Base-by-base conservation (phyloP, 1,140 invertebrate species). In the Ectropis grisescens region DNA sequence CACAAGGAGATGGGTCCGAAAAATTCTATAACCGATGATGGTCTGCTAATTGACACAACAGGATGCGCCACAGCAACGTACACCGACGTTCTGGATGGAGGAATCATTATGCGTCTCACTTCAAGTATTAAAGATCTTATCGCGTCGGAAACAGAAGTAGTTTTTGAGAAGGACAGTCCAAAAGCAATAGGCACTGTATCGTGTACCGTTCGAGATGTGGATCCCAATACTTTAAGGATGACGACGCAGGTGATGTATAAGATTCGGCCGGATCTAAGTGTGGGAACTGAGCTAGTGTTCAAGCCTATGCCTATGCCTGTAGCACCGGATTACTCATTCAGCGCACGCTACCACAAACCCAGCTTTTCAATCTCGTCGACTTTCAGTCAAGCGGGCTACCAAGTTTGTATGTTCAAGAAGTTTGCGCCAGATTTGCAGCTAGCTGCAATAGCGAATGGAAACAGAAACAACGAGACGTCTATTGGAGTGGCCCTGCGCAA, bases 61-160 rank as follows among this genome's bases (percentile, higher is more conserved):
- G 72, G 75, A 1, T 74, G 64, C 0, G 72, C 72, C 0, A 70
- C 59, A 1, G 75, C 72, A 8, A 66, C 65, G 0, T 80, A 80
- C 35, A 61, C 41, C 11, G 70, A 75, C 5, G 48, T 42, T 1
- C 38, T 71, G 5, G 67, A 75, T 3, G 54, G 62, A 5, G 44
- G 37, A 1, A 57, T 60, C 37, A 50, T 66, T 29, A 53, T 80
- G 46, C 41, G 58, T 9, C 33, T 80, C 2, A 68, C 59, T 2
- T 72, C 75, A 0, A 72, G 64, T 14, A 80, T 80, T 22, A 62
- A 46, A 22, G 68, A 80, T 38, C 32, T 80, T 16, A 34, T 76
- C 2, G 59, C 69, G 2, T 80, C 75, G 12, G 71, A 80, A 47
- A 68, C 61, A 1, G 75, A 80, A 37, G 29, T 76, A 13, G 46